Evolutionary conservation across 2,888 invertebrate genomes (phyloP).

Genomic region (Exocentrus adspersus): DNA sequence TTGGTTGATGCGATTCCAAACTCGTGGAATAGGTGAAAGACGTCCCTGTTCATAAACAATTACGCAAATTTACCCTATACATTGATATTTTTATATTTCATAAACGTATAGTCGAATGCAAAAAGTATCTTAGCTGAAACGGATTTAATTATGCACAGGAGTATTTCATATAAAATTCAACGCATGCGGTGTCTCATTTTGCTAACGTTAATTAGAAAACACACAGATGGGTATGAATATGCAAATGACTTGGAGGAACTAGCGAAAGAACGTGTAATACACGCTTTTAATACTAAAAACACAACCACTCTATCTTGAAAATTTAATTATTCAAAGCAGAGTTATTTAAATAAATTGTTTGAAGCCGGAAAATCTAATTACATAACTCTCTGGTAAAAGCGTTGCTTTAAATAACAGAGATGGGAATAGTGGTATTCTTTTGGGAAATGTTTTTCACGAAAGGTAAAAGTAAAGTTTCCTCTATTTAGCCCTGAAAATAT

Average conservation of each 20-base stretch:
- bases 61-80: too few relatives aligned
- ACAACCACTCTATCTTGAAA: constrained; percentile 46
- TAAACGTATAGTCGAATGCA: background rate
- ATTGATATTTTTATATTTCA: background rate
- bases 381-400: constrained; percentile 14
- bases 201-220: constrained; percentile 46
- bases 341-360: constrained; percentile 44
- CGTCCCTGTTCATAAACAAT: too few relatives aligned
- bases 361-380: constrained; percentile 18
- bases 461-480: background rate
- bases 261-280: constrained; percentile 50
- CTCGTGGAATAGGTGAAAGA: too few relatives aligned
- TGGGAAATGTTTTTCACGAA: too few relatives aligned
- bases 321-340: constrained; percentile 50
- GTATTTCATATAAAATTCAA: constrained; percentile 39
- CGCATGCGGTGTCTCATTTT: constrained; percentile 47
- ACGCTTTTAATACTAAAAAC: constrained; percentile 48
- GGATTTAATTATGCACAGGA: constrained; percentile 36
- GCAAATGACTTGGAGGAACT: constrained; percentile 45
- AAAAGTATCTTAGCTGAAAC: background rate
- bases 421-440: background rate
- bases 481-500: background rate
- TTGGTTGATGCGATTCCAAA: too few relatives aligned
- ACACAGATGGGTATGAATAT: constrained; percentile 50
- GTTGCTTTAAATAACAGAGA: background rate